Percentiles rank a stretch among this genome's conserved stretches.
Conservation (phyloP, 2,888 invertebrate species). For the Ceraclea dissimilis region DNA sequence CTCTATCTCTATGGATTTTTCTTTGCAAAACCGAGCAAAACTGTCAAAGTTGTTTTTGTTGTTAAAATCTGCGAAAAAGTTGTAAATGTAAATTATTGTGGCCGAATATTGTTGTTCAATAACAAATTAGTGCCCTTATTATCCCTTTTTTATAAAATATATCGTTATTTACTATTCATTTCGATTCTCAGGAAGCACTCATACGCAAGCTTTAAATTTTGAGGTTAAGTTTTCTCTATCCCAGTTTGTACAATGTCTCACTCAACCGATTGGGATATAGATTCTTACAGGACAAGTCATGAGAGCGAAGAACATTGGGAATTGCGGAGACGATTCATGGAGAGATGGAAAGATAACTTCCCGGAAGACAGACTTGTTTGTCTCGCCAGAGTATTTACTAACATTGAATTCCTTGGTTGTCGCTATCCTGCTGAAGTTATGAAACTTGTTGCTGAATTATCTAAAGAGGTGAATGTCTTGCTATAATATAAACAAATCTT, state of each 20-base stretch:
- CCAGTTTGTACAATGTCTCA: slow-evolving; percentile 11
- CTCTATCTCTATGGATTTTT: too few species aligned
- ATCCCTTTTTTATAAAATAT: too few species aligned
- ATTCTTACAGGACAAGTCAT: slow-evolving; percentile 65
- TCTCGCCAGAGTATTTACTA: slow-evolving; percentile 55
- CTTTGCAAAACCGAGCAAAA: too few species aligned
- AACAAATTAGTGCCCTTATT: too few species aligned
- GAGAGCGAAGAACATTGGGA: slow-evolving; percentile 91
- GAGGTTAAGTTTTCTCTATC: background rate
- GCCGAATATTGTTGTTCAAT: too few species aligned
- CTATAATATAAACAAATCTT: too few species aligned
- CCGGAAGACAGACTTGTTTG: slow-evolving; percentile 52
- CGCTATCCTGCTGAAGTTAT: slow-evolving; percentile 52
- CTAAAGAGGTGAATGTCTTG: slow-evolving; percentile 40
- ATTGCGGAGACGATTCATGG: slow-evolving; percentile 69
- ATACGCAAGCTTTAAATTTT: too few species aligned
- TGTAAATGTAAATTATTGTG: too few species aligned
- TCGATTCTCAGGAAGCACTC: too few species aligned
- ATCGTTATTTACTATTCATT: too few species aligned
- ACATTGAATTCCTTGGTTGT: slow-evolving; percentile 57
- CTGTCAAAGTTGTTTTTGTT: too few species aligned
- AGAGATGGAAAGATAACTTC: slow-evolving; percentile 61
- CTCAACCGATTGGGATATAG: slow-evolving; percentile 58
- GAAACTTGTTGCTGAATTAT: slow-evolving; percentile 45
- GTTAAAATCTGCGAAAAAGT: too few species aligned